phyloP scores from a whole-genome alignment of 2,888 invertebrate genomes.

The Molanna angustata region DNA sequence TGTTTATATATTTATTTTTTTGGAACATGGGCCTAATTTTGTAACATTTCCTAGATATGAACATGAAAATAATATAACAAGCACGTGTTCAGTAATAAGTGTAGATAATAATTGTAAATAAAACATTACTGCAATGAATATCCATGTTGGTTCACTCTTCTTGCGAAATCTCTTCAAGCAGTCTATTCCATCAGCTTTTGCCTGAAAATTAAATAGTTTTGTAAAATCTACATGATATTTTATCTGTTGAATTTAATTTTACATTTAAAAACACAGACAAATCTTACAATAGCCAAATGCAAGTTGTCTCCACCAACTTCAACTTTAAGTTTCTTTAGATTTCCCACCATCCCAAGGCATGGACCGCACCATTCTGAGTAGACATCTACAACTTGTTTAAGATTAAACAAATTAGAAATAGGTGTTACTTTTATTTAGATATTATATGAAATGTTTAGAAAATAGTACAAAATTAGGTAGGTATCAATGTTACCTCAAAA shows the following conservation, averaged over 20 bases:
- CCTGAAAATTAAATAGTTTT: constrained; percentile 48
- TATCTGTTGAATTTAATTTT: too few species aligned
- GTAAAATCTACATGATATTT: too few species aligned
- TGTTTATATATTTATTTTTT: too few species aligned
- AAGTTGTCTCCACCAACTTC: constrained; percentile 83
- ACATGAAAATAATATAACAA: too few species aligned
- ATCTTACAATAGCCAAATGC: constrained; percentile 69
- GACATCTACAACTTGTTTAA: constrained; percentile 70
- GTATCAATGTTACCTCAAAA: too few species aligned
- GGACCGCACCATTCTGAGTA: constrained; percentile 93
- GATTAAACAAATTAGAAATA: neutral
- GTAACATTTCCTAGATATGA: too few species aligned
- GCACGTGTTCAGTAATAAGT: neutral
- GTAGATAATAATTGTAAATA: neutral
- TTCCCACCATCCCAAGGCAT: constrained; percentile 79
- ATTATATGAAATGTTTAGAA: too few species aligned
- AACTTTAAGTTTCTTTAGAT: constrained; percentile 81
- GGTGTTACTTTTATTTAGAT: too few species aligned
- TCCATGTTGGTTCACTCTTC: constrained; percentile 86
- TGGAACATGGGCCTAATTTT: too few species aligned
- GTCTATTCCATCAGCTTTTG: constrained; percentile 74
- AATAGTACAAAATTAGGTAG: too few species aligned
- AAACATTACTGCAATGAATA: constrained; percentile 73
- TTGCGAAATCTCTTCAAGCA: constrained; percentile 72
- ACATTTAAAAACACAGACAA: neutral